Evolutionary conservation across 2,888 invertebrate species (phyloP), one percentile per base, ranked within the genome.

Genomic region (Drosophila multiciliata): DNA sequence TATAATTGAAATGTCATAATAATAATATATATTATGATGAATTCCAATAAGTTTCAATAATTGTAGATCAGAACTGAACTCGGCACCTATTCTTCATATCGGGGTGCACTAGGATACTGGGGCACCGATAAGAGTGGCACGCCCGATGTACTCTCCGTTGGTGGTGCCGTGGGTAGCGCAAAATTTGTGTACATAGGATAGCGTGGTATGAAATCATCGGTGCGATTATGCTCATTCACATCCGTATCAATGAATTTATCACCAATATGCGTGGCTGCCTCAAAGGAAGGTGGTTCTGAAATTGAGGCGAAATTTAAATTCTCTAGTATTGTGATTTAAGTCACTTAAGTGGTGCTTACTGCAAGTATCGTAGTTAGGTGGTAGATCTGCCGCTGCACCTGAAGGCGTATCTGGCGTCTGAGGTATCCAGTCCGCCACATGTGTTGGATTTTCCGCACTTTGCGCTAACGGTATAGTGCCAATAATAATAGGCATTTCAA

Each of bases 181-280:
- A 91, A 90, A 76, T 90, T 74, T 6, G 69, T 86, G 62, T 91
- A 91, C 77, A 90, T 82, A n/a, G 91, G 91, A 66, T 91, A 91
- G 26, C 84, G 78, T 6, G 91, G 91, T 38, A 91, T 69, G 32
- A 83, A 91, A 12, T 86, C 87, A 40, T 90, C 86, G 2, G 80
- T 72, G 33, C 75, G 69, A 62, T 90, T 74, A 38, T 80, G 78
- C 42, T 85, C 89, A 62, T 83, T 78, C 11, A 61, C 88, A 59
- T 90, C 90, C 15, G 70, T 73, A 38, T 91, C 90, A 0, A 85
- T 45, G 26, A 91, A 90, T 23, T 65, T 78, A 26, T 76, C 85
- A 1, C 76, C 83, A 48, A 82, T 72, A 15, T 75, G 66, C 3
- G 77, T 90, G 7, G 91, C 91, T 40, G 83, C 60, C 64, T 91